These are phyloP conservation scores for Valencia hispanica DNA, from an alignment of 2,797 vertebrate species.

Conservation along the genomic window DNA sequence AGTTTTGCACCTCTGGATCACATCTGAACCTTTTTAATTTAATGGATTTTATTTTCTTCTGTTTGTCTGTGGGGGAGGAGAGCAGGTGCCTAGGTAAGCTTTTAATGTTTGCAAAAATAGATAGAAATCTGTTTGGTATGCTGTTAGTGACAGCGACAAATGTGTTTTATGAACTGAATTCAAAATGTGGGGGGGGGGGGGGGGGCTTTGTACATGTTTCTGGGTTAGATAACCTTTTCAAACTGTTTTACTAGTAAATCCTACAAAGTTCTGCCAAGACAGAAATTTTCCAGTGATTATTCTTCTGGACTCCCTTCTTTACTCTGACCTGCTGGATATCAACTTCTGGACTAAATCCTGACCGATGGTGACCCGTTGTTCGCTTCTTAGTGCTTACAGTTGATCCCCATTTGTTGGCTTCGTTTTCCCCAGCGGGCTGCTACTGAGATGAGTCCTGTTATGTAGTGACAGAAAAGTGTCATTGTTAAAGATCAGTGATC, in stretches of 20 bases:
- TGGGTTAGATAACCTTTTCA: not conserved
- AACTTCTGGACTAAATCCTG: too few relatives aligned
- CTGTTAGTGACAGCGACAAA: not conserved
- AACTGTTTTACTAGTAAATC: not conserved
- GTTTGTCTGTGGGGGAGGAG: not conserved
- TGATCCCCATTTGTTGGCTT: not conserved
- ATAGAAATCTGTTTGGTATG: not conserved
- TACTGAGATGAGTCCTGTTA: too few relatives aligned
- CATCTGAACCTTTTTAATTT: slow-evolving; percentile 6
- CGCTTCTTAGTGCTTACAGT: not conserved
- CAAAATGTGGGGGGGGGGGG: too few relatives aligned
- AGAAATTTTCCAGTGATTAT: too few relatives aligned
- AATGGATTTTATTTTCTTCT: not conserved
- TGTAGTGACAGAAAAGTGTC: too few relatives aligned
- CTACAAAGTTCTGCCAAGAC: too few relatives aligned
- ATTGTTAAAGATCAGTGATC: too few relatives aligned
- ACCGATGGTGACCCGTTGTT: too few relatives aligned
- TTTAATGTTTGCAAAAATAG: not conserved
- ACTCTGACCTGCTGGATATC: too few relatives aligned
- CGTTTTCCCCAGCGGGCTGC: not conserved
- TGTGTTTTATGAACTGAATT: not conserved
- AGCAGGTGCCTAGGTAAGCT: not conserved
- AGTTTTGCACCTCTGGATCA: slow-evolving; percentile 1
- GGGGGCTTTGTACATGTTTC: too few relatives aligned
- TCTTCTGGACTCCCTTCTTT: too few relatives aligned